Base-by-base conservation (phyloP, 2,797 vertebrate species). In the Chrosomus eos region DNA sequence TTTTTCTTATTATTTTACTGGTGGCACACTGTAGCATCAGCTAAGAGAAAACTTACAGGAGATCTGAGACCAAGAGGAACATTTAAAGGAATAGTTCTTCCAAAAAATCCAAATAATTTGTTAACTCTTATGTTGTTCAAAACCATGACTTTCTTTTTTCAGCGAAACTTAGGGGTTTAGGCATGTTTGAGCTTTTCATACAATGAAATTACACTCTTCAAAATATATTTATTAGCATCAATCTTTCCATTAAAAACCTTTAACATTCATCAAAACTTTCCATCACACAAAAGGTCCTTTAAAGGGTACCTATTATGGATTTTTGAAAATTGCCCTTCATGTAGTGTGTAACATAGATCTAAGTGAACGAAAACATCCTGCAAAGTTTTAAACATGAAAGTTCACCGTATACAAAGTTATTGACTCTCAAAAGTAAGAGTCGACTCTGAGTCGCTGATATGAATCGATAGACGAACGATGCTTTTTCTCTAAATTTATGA, bases 11-110 rank as follows among this genome's bases (percentile, higher is more conserved):
- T 36, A 38, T 38, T 76, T 58, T 53, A 23, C 84, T 86, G 85
- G 83, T 90, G 87, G 83, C 90, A 90, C 89, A 87, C 58, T 71
- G 88, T 87, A 84, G 88, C 80, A 78, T 85, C 88, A 82, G 43
- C 31, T 10, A 64, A n/a, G 36, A 33, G 23, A 38, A 33, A 33
- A 38, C 31, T 13, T 76, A 4, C 1, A 36, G 7, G 23, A 58
- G 21, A 38, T 75, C 31, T 75, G 7, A 53, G 28, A 74, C 28
- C 3, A 26, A 53, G 28, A 36, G 9, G 48, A 36, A 55, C 31
- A 55, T 23, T 55, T n/a, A 16, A n/a, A 36, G 48, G 19, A n/a
- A 14, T 45, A 14, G 43, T 14, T 45, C 11, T 43, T 43, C 11
- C 43, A 45, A 45, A 45, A 10, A 40, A 40, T 10, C 36, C 7